A percentile compares a stretch with the other conserved stretches of the same genome.
phyloP scores from a whole-genome alignment of 2,888 invertebrate genomes.

The Limnephilus rhombicus region DNA sequence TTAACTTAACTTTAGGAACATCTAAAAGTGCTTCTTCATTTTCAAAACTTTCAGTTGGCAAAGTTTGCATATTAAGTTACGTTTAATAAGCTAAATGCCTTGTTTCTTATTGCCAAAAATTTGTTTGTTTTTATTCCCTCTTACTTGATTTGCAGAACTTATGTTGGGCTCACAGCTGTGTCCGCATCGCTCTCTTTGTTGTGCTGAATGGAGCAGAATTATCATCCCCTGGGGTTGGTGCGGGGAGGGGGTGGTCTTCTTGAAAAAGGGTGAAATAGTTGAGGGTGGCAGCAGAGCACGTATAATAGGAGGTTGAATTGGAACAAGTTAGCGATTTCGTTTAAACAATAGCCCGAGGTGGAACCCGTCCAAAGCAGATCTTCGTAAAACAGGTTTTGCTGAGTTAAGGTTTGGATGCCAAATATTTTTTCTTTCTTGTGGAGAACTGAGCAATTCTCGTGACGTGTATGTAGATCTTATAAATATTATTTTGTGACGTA shows the following conservation, averaged over 20 bases:
- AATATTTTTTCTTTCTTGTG: background rate
- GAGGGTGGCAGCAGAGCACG: conserved; percentile 34
- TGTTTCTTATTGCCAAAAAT: background rate
- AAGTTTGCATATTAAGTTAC: background rate
- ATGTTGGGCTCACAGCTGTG: conserved; percentile 24
- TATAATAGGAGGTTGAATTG: conserved; percentile 62
- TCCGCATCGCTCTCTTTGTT: conserved; percentile 49
- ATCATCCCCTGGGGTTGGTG: conserved; percentile 55
- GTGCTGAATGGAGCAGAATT: conserved; percentile 57
- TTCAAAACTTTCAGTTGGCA: background rate
- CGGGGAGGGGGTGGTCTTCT: conserved; percentile 43
- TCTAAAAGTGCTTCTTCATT: background rate
- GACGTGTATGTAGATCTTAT: background rate
- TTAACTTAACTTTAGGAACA: background rate
- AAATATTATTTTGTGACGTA: background rate
- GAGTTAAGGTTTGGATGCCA: conserved; percentile 5
- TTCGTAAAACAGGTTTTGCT: background rate
- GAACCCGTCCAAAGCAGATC: conserved; percentile 44
- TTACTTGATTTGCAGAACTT: conserved; percentile 9
- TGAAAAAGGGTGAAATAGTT: conserved; percentile 59
- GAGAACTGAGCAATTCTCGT: background rate
- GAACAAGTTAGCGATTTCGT: conserved; percentile 63
- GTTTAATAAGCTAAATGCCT: background rate
- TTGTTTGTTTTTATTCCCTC: conserved; percentile 6
- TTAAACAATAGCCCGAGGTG: conserved; percentile 61